Percentiles rank a stretch among this genome's conserved stretches.
These are phyloP conservation scores for Ophioninae sp. DNA, from an alignment of 2,888 invertebrate genomes.

Conservation along the genomic window DNA sequence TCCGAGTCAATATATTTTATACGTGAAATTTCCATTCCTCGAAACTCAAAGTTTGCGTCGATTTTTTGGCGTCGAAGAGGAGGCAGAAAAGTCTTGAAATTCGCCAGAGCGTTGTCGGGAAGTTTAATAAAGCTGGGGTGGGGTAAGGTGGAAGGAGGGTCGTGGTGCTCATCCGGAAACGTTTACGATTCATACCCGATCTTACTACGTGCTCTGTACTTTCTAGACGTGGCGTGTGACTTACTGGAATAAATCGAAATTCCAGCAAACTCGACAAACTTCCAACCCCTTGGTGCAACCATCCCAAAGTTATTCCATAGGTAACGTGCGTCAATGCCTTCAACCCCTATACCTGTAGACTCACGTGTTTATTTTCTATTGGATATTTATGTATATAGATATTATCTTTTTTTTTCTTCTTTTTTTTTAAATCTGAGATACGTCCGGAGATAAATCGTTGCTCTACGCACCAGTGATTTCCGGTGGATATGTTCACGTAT, in stretches of 20 bases:
- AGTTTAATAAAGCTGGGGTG: slow-evolving; percentile 32
- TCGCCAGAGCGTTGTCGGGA: slow-evolving; percentile 1
- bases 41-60: slow-evolving; percentile 31
- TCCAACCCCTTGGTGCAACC: neutral
- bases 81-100: slow-evolving; percentile 12
- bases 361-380: slow-evolving; percentile 31
- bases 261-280: neutral
- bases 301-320: neutral
- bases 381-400: neutral
- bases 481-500: slow-evolving; percentile 2
- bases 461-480: slow-evolving; percentile 43
- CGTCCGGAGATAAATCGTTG: slow-evolving; percentile 50
- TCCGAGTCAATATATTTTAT: slow-evolving; percentile 6
- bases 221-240: slow-evolving; percentile 23
- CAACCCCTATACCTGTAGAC: neutral
- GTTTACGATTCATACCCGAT: slow-evolving; percentile 46
- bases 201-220: neutral
- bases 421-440: slow-evolving; percentile 14
- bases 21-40: slow-evolving; percentile 25
- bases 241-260: slow-evolving; percentile 49
- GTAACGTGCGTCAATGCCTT: neutral
- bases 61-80: neutral
- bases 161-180: slow-evolving; percentile 22
- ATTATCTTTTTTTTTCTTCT: slow-evolving; percentile 3
- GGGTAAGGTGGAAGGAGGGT: neutral